phyloP scores from a whole-genome alignment of 2,888 invertebrate genomes.

The Netelia inedita region DNA sequence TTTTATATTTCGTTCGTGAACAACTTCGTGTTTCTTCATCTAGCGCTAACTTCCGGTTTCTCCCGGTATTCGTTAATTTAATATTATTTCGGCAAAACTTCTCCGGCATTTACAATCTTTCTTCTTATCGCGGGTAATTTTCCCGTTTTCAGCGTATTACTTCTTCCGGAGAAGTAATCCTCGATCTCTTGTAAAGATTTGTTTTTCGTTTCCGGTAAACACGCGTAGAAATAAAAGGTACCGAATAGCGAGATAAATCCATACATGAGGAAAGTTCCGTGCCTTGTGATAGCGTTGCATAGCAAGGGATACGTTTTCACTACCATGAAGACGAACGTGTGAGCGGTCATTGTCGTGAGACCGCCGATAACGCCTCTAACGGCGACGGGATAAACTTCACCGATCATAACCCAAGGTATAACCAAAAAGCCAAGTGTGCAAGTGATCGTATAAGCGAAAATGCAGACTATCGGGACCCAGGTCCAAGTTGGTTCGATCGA shows the following conservation, averaged over 20 bases:
- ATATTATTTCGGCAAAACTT: slow-evolving; percentile 77
- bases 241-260: slow-evolving; percentile 88
- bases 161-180: slow-evolving; percentile 89
- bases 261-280: slow-evolving; percentile 88
- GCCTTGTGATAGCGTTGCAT: slow-evolving; percentile 85
- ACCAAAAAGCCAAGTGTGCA: slow-evolving; percentile 90
- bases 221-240: slow-evolving; percentile 88
- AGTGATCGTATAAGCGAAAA: slow-evolving; percentile 88
- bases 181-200: slow-evolving; percentile 89
- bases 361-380: slow-evolving; percentile 90
- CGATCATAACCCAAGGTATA: slow-evolving; percentile 91
- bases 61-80: slow-evolving; percentile 13
- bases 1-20: not conserved
- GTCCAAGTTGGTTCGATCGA: slow-evolving; percentile 84
- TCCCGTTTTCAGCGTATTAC: slow-evolving; percentile 85
- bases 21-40: slow-evolving; percentile 48
- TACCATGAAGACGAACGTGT: slow-evolving; percentile 89
- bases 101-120: slow-evolving; percentile 78
- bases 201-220: slow-evolving; percentile 90
- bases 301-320: slow-evolving; percentile 89
- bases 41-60: slow-evolving; percentile 12
- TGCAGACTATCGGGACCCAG: slow-evolving; percentile 88
- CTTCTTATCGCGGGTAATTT: slow-evolving; percentile 65
- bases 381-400: slow-evolving; percentile 90
- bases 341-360: slow-evolving; percentile 89